Percentiles rank a stretch among this genome's conserved stretches.
phyloP scores from a whole-genome alignment of 2,888 invertebrate species.

The Cantharis lateralis region DNA sequence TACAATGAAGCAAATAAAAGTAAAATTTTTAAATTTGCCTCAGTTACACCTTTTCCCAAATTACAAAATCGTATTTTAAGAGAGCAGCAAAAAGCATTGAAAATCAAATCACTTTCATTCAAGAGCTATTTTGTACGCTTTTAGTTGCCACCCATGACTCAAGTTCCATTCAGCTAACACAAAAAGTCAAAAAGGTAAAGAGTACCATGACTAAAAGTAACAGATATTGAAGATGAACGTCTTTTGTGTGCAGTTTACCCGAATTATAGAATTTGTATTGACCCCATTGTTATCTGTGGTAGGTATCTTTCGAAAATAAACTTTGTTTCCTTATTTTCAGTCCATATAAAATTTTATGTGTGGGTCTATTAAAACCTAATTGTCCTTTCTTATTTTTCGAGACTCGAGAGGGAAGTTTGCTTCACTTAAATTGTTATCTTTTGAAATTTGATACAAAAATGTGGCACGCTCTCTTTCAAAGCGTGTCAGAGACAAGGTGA shows the following conservation, averaged over 20 bases:
- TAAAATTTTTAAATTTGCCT: conserved; percentile 51
- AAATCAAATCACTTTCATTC: conserved; percentile 33
- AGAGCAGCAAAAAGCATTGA: conserved; percentile 20
- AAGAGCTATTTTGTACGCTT: conserved; percentile 27
- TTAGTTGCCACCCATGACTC: conserved; percentile 34
- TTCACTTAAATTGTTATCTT: background rate
- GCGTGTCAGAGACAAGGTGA: background rate
- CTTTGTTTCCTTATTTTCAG: conserved; percentile 9
- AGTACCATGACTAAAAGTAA: conserved; percentile 47
- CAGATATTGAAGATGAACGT: conserved; percentile 30
- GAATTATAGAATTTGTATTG: conserved; percentile 35
- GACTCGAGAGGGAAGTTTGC: background rate
- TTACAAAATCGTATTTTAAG: conserved; percentile 5
- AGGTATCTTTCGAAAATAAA: conserved; percentile 44
- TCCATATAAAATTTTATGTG: conserved; percentile 7
- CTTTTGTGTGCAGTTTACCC: conserved; percentile 36
- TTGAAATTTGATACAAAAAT: conserved; percentile 1
- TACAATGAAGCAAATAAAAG: conserved; percentile 47
- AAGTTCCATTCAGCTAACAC: conserved; percentile 39
- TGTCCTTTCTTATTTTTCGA: background rate
- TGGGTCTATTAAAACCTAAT: conserved; percentile 12
- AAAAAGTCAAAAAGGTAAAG: conserved; percentile 42
- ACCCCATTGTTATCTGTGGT: conserved; percentile 44
- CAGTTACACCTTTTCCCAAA: conserved; percentile 38
- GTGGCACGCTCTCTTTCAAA: background rate